Base-by-base conservation (phyloP, 1,140 invertebrate genomes). In the Pinna nobilis region DNA sequence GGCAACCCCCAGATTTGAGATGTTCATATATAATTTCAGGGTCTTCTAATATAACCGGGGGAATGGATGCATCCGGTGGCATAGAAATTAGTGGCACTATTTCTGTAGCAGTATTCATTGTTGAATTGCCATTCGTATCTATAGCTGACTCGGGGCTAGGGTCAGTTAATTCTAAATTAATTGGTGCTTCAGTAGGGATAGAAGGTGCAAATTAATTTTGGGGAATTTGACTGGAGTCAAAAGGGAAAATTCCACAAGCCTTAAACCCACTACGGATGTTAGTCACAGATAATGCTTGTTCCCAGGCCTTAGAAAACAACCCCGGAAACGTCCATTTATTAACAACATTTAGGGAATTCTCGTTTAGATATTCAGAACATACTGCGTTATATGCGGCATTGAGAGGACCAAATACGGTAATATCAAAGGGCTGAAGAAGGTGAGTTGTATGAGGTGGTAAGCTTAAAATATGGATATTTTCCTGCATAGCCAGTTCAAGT, bases 381-480 rank as follows among this genome's bases (percentile, higher is more conserved):
- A 32, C 47, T 32, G n/a, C 25, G 30, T 76, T 72, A 50, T 81
- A 79, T 4, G 65, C 57, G 13, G 23, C 60, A n/a, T 77, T 78
- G 28, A 83, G 70, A 15, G 80, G 75, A 6, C 74, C 74, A 65
- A 82, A 78, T 1, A 80, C 76, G 20, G 41, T 70, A 33, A 47
- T 60, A 23, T 77, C 71, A 15, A 75, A 55, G 23, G 69, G 70
- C 41, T 71, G 75, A 3, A 80, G 44, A 39, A 66, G 20, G 32
- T 72, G 69, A 18, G 44, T 77, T 6, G 64, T 75, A 28, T 77
- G 78, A 28, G 64, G 68, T 13, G 71, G 78, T 9, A 80, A 35
- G 0, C 55, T 41, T 6, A 75, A 28, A 7, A 78, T 55, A 2
- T 32, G 13, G 3, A 79, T 74, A 69, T 72, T 60, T 65, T 76